Conservation (phyloP, 2,113 vertebrate species). For the Cryptotis parvus region DNA sequence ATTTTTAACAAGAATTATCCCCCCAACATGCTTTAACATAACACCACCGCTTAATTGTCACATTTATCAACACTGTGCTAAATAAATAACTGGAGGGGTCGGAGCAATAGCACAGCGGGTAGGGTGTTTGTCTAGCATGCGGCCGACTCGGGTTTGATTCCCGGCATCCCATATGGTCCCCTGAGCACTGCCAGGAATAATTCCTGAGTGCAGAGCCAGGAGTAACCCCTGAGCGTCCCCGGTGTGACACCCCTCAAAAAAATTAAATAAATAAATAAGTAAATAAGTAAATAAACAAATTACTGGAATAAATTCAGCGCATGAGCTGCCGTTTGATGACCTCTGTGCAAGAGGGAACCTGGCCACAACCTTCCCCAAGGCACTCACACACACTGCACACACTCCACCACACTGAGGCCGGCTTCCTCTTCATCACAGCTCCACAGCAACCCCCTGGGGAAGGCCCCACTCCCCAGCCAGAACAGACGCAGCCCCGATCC, state of each 20-base stretch:
- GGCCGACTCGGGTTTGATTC: no score
- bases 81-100: conserved; percentile 47
- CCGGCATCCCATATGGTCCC: no score
- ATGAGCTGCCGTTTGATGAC: conserved; percentile 25
- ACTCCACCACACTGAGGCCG: conserved; percentile 13
- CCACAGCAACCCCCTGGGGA: conserved; percentile 56
- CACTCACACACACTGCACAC: not conserved
- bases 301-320: conserved; percentile 38
- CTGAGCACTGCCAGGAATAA: no score
- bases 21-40: no score
- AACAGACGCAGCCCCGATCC: not conserved
- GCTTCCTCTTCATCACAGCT: conserved; percentile 55
- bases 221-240: no score
- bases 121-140: no score
- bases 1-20: no score
- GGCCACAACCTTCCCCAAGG: conserved; percentile 27
- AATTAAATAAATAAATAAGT: no score
- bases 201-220: no score
- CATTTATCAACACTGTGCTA: conserved; percentile 48
- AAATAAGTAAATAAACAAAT: no score
- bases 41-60: not conserved
- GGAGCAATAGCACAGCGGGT: no score
- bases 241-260: no score
- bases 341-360: conserved; percentile 48
- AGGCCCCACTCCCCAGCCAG: not conserved